Evolutionary conservation across 1,140 invertebrate genomes (phyloP).

Genomic region (Chrysomallon squamiferum): DNA sequence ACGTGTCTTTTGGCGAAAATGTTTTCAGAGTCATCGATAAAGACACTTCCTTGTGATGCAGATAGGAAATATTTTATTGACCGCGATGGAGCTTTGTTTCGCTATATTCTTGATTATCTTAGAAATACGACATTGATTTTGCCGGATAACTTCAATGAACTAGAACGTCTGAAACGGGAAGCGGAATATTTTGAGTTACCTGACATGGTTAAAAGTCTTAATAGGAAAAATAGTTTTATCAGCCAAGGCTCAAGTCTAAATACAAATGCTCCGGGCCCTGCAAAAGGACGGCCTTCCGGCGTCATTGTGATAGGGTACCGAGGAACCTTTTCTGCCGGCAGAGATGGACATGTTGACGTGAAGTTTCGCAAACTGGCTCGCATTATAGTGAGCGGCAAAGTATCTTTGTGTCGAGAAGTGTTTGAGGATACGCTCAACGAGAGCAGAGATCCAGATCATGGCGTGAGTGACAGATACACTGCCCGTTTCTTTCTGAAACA

Average conservation of each 20-base stretch:
- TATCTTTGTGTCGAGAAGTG: conserved; percentile 66
- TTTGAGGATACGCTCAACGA: conserved; percentile 95
- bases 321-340: conserved; percentile 99
- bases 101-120: conserved; percentile 95
- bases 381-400: conserved; percentile 94
- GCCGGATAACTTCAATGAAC: conserved; percentile 95
- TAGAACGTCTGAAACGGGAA: conserved; percentile 88
- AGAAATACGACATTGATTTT: conserved; percentile 87
- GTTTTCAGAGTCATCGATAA: conserved; percentile 44
- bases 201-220: conserved; percentile 57
- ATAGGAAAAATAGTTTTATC: neutral
- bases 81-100: conserved; percentile 97
- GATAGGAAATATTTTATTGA: conserved; percentile 96
- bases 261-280: conserved; percentile 16
- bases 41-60: conserved; percentile 69
- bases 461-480: conserved; percentile 89
- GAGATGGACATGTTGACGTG: conserved; percentile 94
- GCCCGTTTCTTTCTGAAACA: conserved; percentile 99
- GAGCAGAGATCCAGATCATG: conserved; percentile 96
- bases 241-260: neutral
- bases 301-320: conserved; percentile 97
- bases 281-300: conserved; percentile 63
- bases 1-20: conserved; percentile 57
- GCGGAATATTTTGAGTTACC: conserved; percentile 84
- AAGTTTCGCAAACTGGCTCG: conserved; percentile 94